phyloP scores from a whole-genome alignment of 2,888 invertebrate genomes.

The Apamea anceps region DNA sequence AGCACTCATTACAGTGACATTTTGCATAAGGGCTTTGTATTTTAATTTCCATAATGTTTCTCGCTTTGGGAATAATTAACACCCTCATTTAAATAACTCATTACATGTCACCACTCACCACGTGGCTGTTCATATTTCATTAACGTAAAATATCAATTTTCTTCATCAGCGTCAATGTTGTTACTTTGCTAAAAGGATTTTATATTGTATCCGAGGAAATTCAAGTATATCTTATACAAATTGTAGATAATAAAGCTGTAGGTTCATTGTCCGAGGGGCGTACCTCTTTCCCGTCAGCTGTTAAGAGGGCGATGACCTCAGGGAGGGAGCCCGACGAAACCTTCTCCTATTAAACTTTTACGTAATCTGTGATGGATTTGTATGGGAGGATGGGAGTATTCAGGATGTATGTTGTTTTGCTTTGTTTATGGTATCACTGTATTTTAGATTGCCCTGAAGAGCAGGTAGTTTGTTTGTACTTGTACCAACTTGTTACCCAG shows the following conservation, averaged over 20 bases:
- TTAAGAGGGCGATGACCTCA: slow-evolving; percentile 81
- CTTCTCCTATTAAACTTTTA: slow-evolving; percentile 66
- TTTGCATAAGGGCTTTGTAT: slow-evolving; percentile 13
- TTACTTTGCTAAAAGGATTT: slow-evolving; percentile 58
- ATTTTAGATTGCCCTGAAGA: not conserved
- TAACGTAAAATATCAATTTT: slow-evolving; percentile 45
- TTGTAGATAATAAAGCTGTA: slow-evolving; percentile 63
- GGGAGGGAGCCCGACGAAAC: slow-evolving; percentile 61
- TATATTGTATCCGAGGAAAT: slow-evolving; percentile 43
- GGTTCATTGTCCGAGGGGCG: slow-evolving; percentile 81
- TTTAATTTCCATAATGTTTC: slow-evolving; percentile 30
- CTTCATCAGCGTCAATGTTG: slow-evolving; percentile 38
- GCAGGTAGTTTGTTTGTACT: not conserved
- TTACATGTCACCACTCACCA: slow-evolving; percentile 29
- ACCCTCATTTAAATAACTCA: slow-evolving; percentile 43
- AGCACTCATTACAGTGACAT: slow-evolving; percentile 24
- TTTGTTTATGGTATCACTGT: slow-evolving; percentile 25
- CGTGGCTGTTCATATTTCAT: slow-evolving; percentile 17
- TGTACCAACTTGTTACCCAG: not conserved
- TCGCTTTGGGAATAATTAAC: slow-evolving; percentile 36
- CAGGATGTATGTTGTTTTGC: slow-evolving; percentile 28
- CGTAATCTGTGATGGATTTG: slow-evolving; percentile 54
- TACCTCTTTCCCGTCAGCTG: slow-evolving; percentile 83
- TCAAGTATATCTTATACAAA: slow-evolving; percentile 57
- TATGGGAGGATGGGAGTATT: slow-evolving; percentile 32